Evolutionary conservation across 2,888 invertebrate genomes (phyloP).

Genomic region (Pyrgus malvae): DNA sequence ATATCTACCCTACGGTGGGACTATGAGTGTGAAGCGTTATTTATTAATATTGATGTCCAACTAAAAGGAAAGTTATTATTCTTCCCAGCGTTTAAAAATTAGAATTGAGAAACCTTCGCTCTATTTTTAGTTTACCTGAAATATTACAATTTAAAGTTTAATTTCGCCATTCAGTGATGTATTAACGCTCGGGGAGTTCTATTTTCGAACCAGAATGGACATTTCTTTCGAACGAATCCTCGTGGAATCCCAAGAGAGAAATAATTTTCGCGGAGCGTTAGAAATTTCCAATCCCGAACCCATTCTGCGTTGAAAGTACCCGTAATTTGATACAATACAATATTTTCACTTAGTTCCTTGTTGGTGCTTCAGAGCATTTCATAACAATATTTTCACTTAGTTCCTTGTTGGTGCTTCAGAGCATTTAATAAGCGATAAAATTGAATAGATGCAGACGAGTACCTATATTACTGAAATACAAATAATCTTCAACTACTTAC

Average conservation of each 20-base stretch:
- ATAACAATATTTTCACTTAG: conserved; percentile 16
- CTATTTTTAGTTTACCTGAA: not conserved
- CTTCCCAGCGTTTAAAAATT: too few species aligned
- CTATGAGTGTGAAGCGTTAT: too few species aligned
- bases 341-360: conserved; percentile 4
- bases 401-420: not conserved
- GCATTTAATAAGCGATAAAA: conserved; percentile 5
- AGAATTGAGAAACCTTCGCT: too few species aligned
- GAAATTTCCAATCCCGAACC: conserved; percentile 35
- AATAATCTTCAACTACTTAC: too few species aligned
- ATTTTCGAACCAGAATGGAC: conserved; percentile 36
- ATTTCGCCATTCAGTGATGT: conserved; percentile 31
- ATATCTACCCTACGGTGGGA: too few species aligned
- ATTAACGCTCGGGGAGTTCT: conserved; percentile 34
- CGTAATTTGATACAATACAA: conserved; percentile 19
- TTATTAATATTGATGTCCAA: too few species aligned
- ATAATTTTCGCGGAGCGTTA: conserved; percentile 39
- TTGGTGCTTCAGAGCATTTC: not conserved
- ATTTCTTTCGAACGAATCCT: conserved; percentile 34
- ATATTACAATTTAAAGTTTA: conserved; percentile 16
- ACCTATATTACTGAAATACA: too few species aligned
- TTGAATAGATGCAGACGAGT: too few species aligned
- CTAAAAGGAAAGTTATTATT: too few species aligned
- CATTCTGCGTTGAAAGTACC: conserved; percentile 16
- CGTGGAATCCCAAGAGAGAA: conserved; percentile 37